These are phyloP conservation scores for Papilio xuthus DNA, from an alignment of 1,140 invertebrate species.

Conservation along the genomic window DNA sequence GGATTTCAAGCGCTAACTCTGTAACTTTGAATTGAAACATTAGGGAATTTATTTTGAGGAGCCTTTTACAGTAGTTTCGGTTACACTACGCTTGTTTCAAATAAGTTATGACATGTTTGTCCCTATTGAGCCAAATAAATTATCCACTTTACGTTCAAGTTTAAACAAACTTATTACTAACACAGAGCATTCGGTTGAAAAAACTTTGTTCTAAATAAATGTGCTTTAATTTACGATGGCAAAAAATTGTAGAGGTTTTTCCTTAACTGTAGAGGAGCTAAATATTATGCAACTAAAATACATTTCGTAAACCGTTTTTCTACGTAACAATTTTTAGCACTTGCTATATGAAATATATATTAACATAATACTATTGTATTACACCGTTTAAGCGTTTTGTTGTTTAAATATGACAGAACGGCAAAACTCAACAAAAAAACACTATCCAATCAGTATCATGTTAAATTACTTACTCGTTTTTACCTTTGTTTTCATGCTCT, in stretches of 20 bases:
- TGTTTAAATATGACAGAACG: too few species aligned
- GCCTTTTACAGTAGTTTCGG: slow-evolving; percentile 4
- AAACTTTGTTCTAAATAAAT: neutral
- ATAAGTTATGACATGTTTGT: slow-evolving; percentile 20
- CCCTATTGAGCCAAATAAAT: neutral
- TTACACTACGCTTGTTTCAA: slow-evolving; percentile 9
- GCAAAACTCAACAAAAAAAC: too few species aligned
- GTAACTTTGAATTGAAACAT: slow-evolving; percentile 18
- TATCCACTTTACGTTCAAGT: slow-evolving; percentile 8
- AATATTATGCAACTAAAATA: neutral
- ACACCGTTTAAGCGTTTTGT: too few species aligned
- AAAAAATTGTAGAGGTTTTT: neutral
- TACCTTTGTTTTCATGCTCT: too few species aligned
- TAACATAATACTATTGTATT: too few species aligned
- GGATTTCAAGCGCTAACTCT: slow-evolving; percentile 17
- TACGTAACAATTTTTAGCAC: neutral
- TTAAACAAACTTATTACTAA: neutral
- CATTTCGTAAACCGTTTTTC: neutral
- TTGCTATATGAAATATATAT: too few species aligned
- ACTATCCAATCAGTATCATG: too few species aligned
- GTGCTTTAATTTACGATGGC: neutral
- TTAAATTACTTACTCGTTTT: too few species aligned
- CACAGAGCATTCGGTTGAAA: neutral
- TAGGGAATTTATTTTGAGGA: slow-evolving; percentile 18
- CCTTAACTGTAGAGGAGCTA: neutral